These are phyloP conservation scores for Florisuga fusca DNA, from an alignment of 2,797 vertebrate species.

Conservation along the genomic window DNA sequence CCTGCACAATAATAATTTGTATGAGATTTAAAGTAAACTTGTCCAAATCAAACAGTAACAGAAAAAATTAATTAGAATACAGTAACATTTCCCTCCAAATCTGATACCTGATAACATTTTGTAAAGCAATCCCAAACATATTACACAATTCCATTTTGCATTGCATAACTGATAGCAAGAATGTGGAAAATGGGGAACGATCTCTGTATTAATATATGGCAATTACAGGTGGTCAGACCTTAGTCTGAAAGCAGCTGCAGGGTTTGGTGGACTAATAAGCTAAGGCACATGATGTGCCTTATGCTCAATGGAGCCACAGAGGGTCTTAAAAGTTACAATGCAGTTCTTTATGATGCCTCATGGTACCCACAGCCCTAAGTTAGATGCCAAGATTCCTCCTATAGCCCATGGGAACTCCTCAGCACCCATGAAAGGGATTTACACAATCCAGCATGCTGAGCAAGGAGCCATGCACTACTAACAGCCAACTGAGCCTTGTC, in stretches of 20 bases:
- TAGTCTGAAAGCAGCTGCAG: not conserved
- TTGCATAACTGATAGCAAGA: not conserved
- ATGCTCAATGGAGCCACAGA: not conserved
- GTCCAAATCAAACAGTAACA: not conserved
- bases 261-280: not conserved
- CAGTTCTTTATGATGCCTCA: not conserved
- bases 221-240: not conserved
- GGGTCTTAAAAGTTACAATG: conserved; percentile 5
- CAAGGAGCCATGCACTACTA: not conserved
- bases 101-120: not conserved
- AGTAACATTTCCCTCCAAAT: not conserved
- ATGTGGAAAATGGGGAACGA: not conserved
- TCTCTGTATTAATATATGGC: not conserved
- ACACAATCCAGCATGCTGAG: not conserved
- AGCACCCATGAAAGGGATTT: not conserved
- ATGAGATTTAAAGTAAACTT: not conserved
- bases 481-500: not conserved
- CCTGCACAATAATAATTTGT: not conserved
- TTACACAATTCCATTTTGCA: not conserved
- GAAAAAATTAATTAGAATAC: not conserved
- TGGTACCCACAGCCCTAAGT: not conserved
- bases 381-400: not conserved
- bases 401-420: not conserved
- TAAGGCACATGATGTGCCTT: not conserved
- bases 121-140: not conserved